Evolutionary conservation across 2,797 vertebrate genomes (phyloP), one percentile per base, ranked within the genome.

Genomic region (Botia kubotai): DNA sequence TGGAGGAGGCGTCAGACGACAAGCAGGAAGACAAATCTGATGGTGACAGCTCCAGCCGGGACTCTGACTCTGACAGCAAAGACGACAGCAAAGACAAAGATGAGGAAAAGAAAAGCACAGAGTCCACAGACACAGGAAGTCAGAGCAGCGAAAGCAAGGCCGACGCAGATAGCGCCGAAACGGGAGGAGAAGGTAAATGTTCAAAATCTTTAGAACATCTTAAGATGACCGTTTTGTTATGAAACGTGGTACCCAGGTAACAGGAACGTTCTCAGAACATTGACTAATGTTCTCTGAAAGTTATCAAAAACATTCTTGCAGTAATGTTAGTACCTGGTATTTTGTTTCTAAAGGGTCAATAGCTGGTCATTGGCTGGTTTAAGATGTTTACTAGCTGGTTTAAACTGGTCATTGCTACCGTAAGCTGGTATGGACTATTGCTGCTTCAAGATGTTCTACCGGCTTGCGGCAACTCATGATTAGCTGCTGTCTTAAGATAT

Each of bases 121-220:
- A 87, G 55, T 79, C 78, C 14, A 48, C 39, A 26, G 80, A 84
- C 48, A 71, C 53, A 80, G 71, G 84, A 4, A 76, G 83, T 55
- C 63, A 77, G 0, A 71, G 81, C 7, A 87, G 62, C 5, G 53
- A 50, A 8, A 79, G 82, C 63, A 77, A 77, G 23, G 52, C 66
- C 13, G 66, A 82, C 55, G 6, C 10, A 19, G 83, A 79, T 16
- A 87, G 82, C 70, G 48, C 52, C 8, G 87, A 88, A 71, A 79
- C 69, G 3, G 82, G 78, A 17, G 79, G 48, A 26, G 86, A 81
- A 86, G 86, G 84, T 84, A 57, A 46, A 53, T 2, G 3, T 16
- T 53, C 17, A 53, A 53, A 7, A 53, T n/a, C 52, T 33, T 33
- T 33, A 33, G 33, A 33, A 33, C 43, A 46, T 10, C 17, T 16